These are phyloP conservation scores for Hermatobates lingyangjiaoensis DNA, from an alignment of 1,140 invertebrate genomes.

Conservation along the genomic window DNA sequence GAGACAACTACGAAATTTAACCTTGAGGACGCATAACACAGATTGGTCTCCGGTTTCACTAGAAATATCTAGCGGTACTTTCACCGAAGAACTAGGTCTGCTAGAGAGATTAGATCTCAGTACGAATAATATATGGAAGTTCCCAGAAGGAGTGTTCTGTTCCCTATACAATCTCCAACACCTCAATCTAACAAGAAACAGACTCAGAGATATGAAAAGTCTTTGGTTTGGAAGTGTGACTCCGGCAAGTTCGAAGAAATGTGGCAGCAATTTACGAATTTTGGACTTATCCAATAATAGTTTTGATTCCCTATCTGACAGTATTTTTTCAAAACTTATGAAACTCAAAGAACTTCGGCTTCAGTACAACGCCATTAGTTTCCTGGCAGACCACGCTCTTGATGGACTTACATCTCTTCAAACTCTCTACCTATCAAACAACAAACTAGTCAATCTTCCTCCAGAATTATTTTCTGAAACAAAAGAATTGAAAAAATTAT, in stretches of 20 bases:
- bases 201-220: slow-evolving; percentile 52
- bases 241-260: slow-evolving; percentile 37
- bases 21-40: slow-evolving; percentile 69
- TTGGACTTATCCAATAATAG: slow-evolving; percentile 68
- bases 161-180: slow-evolving; percentile 52
- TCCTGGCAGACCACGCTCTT: slow-evolving; percentile 60
- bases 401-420: slow-evolving; percentile 56
- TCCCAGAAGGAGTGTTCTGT: slow-evolving; percentile 67
- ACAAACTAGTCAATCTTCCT: slow-evolving; percentile 59
- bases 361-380: slow-evolving; percentile 46
- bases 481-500: slow-evolving; percentile 59
- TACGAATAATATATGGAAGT: slow-evolving; percentile 67
- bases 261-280: slow-evolving; percentile 46
- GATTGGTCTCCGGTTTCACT: slow-evolving; percentile 72
- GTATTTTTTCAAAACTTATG: slow-evolving; percentile 48
- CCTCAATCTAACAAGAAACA: slow-evolving; percentile 62
- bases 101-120: slow-evolving; percentile 64
- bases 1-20: slow-evolving; percentile 60
- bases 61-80: slow-evolving; percentile 53
- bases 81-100: slow-evolving; percentile 48
- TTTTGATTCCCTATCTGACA: slow-evolving; percentile 54
- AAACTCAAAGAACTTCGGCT: slow-evolving; percentile 42
- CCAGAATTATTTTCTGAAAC: slow-evolving; percentile 65
- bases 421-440: slow-evolving; percentile 59
- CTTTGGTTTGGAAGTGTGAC: slow-evolving; percentile 43